A percentile compares a stretch with the other conserved stretches of the same genome.
Conservation (phyloP, 1,140 invertebrate genomes). For the roundworm (Caenorhabditis elegans) region WBcel235 BX284603.4:4454001-4454500, state of each 20-base stretch:
- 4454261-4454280: background rate
- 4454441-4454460: too few relatives aligned
- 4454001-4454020: background rate
- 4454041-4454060: background rate
- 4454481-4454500: too few relatives aligned
- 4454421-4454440: too few relatives aligned
- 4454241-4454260: conserved; percentile 18
- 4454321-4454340: background rate
- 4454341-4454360: too few relatives aligned
- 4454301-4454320: background rate
- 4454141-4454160: too few relatives aligned
- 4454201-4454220: background rate
- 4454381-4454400: background rate
- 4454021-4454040: background rate
- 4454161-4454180: background rate
- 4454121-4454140: too few relatives aligned
- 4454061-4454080: too few relatives aligned
- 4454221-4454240: background rate
- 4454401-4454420: too few relatives aligned
- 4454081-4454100: too few relatives aligned
- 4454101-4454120: too few relatives aligned
- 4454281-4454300: background rate
- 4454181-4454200: background rate
- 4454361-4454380: background rate
- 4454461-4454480: too few relatives aligned